Percentiles rank a stretch among this genome's conserved stretches.
phyloP scores from a whole-genome alignment of 2,113 vertebrate genomes.

The Otus sunia region DNA sequence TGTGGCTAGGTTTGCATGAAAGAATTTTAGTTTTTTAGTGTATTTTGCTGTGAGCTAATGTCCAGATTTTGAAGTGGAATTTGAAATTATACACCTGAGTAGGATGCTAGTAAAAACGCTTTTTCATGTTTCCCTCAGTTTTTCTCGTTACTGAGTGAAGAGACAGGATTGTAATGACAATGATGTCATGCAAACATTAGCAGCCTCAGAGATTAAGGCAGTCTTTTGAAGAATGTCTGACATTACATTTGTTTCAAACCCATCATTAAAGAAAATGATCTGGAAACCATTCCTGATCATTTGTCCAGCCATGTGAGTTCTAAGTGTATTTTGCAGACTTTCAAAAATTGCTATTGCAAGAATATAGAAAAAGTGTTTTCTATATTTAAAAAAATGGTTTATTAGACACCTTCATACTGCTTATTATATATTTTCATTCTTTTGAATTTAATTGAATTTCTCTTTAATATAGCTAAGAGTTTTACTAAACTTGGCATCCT shows the following conservation, averaged over 20 bases:
- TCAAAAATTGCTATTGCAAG: background rate
- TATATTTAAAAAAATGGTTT: background rate
- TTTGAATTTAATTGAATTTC: background rate
- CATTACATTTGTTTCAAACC: slow-evolving; percentile 50
- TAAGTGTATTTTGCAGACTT: slow-evolving; percentile 36
- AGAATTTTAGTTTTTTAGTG: background rate
- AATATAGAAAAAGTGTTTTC: background rate
- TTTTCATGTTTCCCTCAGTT: slow-evolving; percentile 40
- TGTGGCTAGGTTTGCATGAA: background rate
- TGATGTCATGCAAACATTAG: slow-evolving; percentile 62
- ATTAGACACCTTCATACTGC: background rate
- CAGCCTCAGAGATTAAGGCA: slow-evolving; percentile 27
- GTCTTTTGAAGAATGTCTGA: slow-evolving; percentile 48
- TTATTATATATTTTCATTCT: background rate
- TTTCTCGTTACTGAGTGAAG: slow-evolving; percentile 49
- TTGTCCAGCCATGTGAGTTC: slow-evolving; percentile 16
- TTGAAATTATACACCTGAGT: slow-evolving; percentile 47
- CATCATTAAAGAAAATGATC: slow-evolving; percentile 42
- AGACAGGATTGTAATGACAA: background rate
- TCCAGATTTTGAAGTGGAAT: slow-evolving; percentile 34
- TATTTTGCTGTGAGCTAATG: slow-evolving; percentile 16
- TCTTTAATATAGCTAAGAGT: background rate
- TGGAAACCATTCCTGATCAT: slow-evolving; percentile 22
- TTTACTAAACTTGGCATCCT: background rate
- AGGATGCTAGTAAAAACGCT: background rate